phyloP scores from a whole-genome alignment of 37 sponge, comb jelly and placozoan species.

The Bolinopsis microptera region DNA sequence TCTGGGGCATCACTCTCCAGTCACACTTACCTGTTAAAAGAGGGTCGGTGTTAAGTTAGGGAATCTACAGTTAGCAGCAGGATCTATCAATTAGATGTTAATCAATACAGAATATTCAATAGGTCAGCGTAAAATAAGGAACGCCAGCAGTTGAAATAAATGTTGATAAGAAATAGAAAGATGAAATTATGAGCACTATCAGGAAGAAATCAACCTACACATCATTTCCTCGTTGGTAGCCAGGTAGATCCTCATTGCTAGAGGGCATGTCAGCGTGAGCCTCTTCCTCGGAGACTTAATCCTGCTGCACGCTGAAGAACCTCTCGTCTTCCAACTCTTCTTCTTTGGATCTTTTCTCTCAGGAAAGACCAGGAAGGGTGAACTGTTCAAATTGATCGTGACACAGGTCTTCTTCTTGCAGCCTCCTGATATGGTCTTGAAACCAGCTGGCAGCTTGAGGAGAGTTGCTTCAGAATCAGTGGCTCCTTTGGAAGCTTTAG shows the following conservation, averaged over 20 bases:
- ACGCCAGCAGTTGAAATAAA: no score
- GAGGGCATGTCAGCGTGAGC: not conserved
- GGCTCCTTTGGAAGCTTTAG: not conserved
- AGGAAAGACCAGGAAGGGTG: slow-evolving; percentile 48
- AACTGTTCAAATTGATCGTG: slow-evolving; percentile 16
- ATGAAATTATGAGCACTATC: no score
- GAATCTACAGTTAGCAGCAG: no score
- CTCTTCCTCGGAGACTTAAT: slow-evolving; percentile 17
- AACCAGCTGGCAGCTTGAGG: slow-evolving; percentile 11
- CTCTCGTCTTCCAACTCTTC: not conserved
- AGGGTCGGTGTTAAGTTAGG: not conserved
- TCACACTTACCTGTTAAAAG: slow-evolving; percentile 76
- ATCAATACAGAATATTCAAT: no score
- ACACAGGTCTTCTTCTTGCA: slow-evolving; percentile 58
- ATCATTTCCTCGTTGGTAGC: not conserved
- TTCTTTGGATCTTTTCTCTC: slow-evolving; percentile 40
- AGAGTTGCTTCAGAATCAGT: not conserved
- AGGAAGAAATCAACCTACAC: slow-evolving; percentile 48
- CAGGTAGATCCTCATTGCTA: not conserved
- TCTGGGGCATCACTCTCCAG: slow-evolving; percentile 71
- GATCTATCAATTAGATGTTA: no score
- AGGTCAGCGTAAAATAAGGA: no score
- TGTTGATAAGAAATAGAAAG: no score
- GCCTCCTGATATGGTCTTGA: not conserved
- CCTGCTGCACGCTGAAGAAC: slow-evolving; percentile 20